These are phyloP conservation scores for Catotricha subobsoleta DNA, from an alignment of 2,888 invertebrate species.

Conservation along the genomic window DNA sequence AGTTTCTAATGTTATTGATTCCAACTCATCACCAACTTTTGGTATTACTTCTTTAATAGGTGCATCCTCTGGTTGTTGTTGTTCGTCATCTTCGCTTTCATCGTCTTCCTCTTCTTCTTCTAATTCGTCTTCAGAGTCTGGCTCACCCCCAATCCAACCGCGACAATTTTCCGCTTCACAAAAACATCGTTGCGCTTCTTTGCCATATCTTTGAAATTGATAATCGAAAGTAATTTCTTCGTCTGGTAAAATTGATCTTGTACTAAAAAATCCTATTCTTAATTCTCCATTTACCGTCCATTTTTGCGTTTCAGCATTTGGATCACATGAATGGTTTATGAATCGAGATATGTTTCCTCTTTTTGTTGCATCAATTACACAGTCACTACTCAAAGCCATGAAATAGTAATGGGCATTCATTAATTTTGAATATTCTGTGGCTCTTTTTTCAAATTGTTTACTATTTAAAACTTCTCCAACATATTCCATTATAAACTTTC, in stretches of 20 bases:
- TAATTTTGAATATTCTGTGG: slow-evolving; percentile 73
- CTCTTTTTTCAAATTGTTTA: slow-evolving; percentile 73
- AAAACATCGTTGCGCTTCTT: slow-evolving; percentile 89
- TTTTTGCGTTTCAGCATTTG: slow-evolving; percentile 97
- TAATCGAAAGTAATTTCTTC: slow-evolving; percentile 99
- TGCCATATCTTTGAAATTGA: slow-evolving; percentile 90
- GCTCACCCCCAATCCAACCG: slow-evolving; percentile 89
- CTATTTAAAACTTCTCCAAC: slow-evolving; percentile 92
- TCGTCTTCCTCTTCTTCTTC: slow-evolving; percentile 34
- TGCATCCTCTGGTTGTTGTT: slow-evolving; percentile 27
- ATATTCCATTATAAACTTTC: slow-evolving; percentile 94
- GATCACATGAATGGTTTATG: slow-evolving; percentile 98
- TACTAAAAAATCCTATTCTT: slow-evolving; percentile 92
- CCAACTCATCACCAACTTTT: no score
- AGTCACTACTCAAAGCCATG: slow-evolving; percentile 87
- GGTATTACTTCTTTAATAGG: slow-evolving; percentile 28
- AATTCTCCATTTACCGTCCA: slow-evolving; percentile 88
- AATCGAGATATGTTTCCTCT: slow-evolving; percentile 94
- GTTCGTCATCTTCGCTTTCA: slow-evolving; percentile 20
- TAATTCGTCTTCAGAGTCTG: slow-evolving; percentile 48
- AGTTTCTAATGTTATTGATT: no score
- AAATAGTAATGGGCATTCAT: slow-evolving; percentile 92
- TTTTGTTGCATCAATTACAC: slow-evolving; percentile 88
- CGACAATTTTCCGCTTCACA: slow-evolving; percentile 80
- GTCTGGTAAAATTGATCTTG: slow-evolving; percentile 57